Percentiles rank a stretch among this genome's conserved stretches.
These are phyloP conservation scores for Diabrotica balteata DNA, from an alignment of 2,888 invertebrate genomes.

Conservation along the genomic window DNA sequence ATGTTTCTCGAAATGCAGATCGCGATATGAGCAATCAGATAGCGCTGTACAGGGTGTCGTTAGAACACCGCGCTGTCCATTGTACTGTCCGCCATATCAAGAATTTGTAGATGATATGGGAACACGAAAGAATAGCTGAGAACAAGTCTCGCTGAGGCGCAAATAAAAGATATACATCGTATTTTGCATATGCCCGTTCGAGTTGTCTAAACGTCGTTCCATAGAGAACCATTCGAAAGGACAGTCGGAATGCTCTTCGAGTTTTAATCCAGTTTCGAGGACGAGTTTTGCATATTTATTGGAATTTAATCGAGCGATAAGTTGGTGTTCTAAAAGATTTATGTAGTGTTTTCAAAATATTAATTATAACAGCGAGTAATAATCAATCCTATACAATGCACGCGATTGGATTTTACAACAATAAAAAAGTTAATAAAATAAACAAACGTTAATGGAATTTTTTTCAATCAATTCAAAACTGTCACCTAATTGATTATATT, in stretches of 20 bases:
- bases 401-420: too few species aligned
- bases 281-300: conserved; percentile 1
- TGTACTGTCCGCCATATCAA: conserved; percentile 58
- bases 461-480: too few species aligned
- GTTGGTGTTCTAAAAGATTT: not conserved
- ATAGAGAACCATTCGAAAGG: conserved; percentile 33
- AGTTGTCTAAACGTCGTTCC: conserved; percentile 46
- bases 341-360: not conserved
- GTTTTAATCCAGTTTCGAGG: conserved; percentile 1
- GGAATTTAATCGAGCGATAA: not conserved
- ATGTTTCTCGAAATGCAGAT: conserved; percentile 52
- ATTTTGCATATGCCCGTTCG: conserved; percentile 49
- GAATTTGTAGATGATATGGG: conserved; percentile 57
- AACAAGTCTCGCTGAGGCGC: conserved; percentile 52
- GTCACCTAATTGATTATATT: too few species aligned
- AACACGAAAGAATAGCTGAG: conserved; percentile 56
- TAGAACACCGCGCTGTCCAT: conserved; percentile 58
- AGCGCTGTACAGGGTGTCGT: conserved; percentile 57
- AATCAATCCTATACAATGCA: too few species aligned
- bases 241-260: conserved; percentile 14
- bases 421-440: too few species aligned
- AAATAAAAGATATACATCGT: conserved; percentile 52
- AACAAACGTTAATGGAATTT: too few species aligned
- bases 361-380: too few species aligned
- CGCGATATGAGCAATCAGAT: conserved; percentile 58